A percentile compares a stretch with the other conserved stretches of the same genome.
These are phyloP conservation scores for Teleiodes luculella DNA, from an alignment of 2,888 invertebrate species.

Conservation along the genomic window DNA sequence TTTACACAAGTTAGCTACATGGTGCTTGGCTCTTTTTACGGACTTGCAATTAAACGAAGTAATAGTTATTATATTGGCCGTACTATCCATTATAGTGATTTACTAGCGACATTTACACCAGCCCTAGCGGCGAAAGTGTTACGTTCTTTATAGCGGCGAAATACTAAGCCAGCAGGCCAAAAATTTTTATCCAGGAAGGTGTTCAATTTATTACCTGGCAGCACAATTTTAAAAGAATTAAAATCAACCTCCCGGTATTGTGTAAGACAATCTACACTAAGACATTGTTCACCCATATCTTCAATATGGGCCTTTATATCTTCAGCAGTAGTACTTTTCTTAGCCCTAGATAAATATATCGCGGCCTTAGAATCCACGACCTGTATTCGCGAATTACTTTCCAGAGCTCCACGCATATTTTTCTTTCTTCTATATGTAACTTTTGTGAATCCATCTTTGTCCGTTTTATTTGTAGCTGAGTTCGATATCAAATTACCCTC, in stretches of 20 bases:
- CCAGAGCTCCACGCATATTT: conserved; percentile 1
- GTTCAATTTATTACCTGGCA: not conserved
- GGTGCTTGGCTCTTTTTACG: not conserved
- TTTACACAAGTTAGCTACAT: not conserved
- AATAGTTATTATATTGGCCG: not conserved
- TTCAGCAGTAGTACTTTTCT: not conserved
- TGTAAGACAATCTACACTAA: not conserved
- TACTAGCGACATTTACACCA: not conserved
- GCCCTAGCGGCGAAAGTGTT: too few relatives aligned
- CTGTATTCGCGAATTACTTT: not conserved
- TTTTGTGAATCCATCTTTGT: too few relatives aligned
- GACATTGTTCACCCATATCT: not conserved
- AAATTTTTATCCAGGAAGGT: not conserved
- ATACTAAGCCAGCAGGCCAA: conserved; percentile 3
- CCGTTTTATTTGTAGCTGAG: too few relatives aligned
- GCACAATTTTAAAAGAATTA: not conserved
- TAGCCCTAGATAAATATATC: conserved; percentile 9
- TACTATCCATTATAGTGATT: not conserved
- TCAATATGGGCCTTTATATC: conserved; percentile 10
- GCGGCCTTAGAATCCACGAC: conserved; percentile 4
- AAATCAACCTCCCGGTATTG: not conserved
- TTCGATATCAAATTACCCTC: too few relatives aligned
- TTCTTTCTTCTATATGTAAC: not conserved
- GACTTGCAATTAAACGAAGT: not conserved
- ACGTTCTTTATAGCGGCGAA: not conserved